Evolutionary conservation across 2,113 vertebrate genomes (phyloP), one percentile per base, ranked within the genome.

Genomic region (Pituophis catenifer): DNA sequence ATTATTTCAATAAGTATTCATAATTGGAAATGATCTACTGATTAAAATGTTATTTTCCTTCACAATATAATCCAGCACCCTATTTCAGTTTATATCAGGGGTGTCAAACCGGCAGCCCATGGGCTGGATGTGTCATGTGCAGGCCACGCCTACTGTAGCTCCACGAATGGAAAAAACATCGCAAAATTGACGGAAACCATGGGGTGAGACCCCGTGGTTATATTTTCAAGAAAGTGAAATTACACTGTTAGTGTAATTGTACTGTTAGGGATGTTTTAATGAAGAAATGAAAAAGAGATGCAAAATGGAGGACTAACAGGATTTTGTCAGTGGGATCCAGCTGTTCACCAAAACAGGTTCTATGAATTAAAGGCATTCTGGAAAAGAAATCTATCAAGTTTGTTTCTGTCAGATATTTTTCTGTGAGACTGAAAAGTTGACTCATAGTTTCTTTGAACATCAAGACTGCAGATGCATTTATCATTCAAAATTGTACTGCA

Each of bases 391-490:
- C 24, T 38, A 75, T 81, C 26, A 85, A 57, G 50, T 23, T 7
- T 57, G 88, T 58, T 92, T 92, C 87, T 57, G 87, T 92, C 53
- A 89, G 81, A 23, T 81, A 92, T n/a, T 89, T 81, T 57, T 92
- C 33, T 57, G 38, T 11, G 5, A 29, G 26, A 89, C 53, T 85
- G 88, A 48, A 92, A 85, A 81, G 26, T 44, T 92, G 88, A 85
- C 89, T 92, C 62, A 89, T 89, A n/a, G 33, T n/a, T 89, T 44
- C 53, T 92, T 89, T 92, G 88, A 92, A 58, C 52, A 57, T 44
- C 52, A 58, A 23, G 11, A 23, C 8, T 85, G 88, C 88, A 92
- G 89, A 92, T 57, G 38, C 53, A 85, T 92, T 58, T 70, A 92
- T 89, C 65, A 89, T 89, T 92, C 38, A 81, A 81, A 58, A 48